Evolutionary conservation across 1,140 invertebrate species (phyloP), one percentile per base, ranked within the genome.

Genomic region (Hormaphis cornu): DNA sequence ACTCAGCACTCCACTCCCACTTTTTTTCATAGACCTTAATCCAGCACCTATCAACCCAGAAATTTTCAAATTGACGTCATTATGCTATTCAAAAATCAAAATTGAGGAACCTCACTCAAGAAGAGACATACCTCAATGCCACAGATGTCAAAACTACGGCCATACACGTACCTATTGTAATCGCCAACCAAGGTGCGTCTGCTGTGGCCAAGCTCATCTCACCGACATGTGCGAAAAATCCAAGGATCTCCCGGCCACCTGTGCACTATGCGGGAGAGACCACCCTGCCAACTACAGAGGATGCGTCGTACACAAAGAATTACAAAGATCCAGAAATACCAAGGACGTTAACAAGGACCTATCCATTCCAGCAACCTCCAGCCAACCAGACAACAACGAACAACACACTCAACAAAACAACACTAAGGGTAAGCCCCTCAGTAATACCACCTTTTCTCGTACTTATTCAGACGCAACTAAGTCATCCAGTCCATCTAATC

Each of bases 221-320:
- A 74, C 75, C 10, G 70, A 76, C 75, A 76, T 76, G 74, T 81
- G 79, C 74, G 75, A 48, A 28, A 76, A 78, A 73, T 24, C 48
- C 10, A 73, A 71, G 73, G 40, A 75, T 54, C 71, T 69, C 5
- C 74, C 75, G 56, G 73, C 75, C 26, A 76, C 66, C 63, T 80
- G 77, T 72, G 72, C 70, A 2, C 71, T 74, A 14, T 80, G 78
- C 46, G 52, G 72, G 3, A 72, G 75, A 48, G 70, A 75, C 3
- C 78, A 80, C 50, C 74, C 76, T 30, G 77, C 77, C 16, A 80
- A 76, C 70, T 78, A 77, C 24, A 70, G 33, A 37, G 69, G 69
- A 58, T 70, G 54, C 42, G 37, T 20, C 2, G 22, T 59, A n/a
- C 37, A 59, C 37, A 59, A 59, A 44, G 12, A 59, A 42, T 16